These are phyloP conservation scores for Nautilus pompilius DNA, from an alignment of 1,140 invertebrate species.

Conservation along the genomic window DNA sequence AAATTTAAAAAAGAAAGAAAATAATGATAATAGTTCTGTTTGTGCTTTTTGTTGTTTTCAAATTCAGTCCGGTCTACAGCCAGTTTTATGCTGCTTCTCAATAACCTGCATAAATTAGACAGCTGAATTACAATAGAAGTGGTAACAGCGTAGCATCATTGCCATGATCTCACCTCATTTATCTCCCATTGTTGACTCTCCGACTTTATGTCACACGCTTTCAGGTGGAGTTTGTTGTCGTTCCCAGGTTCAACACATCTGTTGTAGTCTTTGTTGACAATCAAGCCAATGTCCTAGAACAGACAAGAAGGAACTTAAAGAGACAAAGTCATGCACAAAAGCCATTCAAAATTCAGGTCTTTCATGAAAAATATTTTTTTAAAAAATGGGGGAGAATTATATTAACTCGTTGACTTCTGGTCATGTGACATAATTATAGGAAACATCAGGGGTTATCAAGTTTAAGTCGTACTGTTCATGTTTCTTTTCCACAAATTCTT, in stretches of 20 bases:
- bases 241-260: constrained; percentile 35
- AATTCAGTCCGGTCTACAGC: no score
- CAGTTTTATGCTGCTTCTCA: no score
- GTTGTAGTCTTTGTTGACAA: constrained; percentile 25
- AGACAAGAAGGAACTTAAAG: background rate
- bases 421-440: background rate
- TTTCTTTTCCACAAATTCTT: background rate
- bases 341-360: background rate
- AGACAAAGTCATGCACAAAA: background rate
- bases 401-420: background rate
- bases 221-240: constrained; percentile 31
- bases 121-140: no score
- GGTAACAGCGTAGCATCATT: constrained; percentile 15
- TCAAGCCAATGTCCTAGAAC: constrained; percentile 25
- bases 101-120: no score
- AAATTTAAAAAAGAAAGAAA: no score
- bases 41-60: no score
- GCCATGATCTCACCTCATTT: constrained; percentile 34
- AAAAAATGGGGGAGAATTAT: background rate
- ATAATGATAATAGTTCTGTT: no score
- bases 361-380: background rate
- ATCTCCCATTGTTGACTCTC: constrained; percentile 29
- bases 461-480: background rate
- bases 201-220: constrained; percentile 20
- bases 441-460: background rate